Evolutionary conservation across 1,140 invertebrate genomes (phyloP).

Genomic region (Ruditapes philippinarum): DNA sequence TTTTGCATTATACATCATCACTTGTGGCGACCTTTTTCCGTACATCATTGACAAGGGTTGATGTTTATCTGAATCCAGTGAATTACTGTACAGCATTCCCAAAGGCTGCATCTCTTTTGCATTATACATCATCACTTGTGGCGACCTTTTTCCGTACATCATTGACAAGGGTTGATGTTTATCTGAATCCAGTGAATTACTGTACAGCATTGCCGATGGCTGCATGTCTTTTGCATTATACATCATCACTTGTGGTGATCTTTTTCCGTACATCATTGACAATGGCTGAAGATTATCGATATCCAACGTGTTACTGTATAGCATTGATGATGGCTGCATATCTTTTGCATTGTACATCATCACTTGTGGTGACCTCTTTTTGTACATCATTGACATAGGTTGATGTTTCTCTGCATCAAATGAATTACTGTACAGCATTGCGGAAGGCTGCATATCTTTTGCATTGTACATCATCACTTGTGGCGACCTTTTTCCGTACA

Average conservation of each 20-base stretch:
- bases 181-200: background rate
- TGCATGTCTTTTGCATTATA: background rate
- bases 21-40: background rate
- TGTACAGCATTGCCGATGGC: background rate
- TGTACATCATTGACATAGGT: background rate
- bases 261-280: background rate
- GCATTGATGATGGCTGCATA: background rate
- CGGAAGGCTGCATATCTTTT: background rate
- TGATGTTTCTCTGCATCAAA: background rate
- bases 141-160: background rate
- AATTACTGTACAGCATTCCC: background rate
- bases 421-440: background rate
- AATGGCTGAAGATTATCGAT: background rate
- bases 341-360: background rate
- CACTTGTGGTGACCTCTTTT: background rate
- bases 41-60: background rate
- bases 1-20: background rate
- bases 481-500: background rate
- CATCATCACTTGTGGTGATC: background rate
- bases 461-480: background rate
- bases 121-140: background rate
- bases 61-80: background rate
- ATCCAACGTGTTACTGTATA: background rate
- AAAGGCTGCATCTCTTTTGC: background rate
- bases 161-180: background rate